Conservation (phyloP, 2,888 invertebrate species). For the Dermolepida albohirtum region DNA sequence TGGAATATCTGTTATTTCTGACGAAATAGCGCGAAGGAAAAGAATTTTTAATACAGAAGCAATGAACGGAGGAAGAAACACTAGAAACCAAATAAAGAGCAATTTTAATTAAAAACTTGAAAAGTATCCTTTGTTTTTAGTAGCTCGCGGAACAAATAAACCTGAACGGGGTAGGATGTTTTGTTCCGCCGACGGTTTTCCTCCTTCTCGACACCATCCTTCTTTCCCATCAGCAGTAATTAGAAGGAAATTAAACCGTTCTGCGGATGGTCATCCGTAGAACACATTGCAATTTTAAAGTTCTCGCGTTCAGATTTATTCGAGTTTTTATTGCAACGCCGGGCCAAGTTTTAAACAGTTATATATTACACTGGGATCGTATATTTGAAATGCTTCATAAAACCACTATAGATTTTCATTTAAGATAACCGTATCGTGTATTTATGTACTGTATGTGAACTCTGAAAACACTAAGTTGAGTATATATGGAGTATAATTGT, state of each 20-base stretch:
- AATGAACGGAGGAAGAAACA: constrained; percentile 52
- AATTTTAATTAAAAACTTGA: constrained; percentile 66
- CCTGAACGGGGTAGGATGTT: constrained; percentile 60
- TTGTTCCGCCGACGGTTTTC: constrained; percentile 53
- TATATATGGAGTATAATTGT: no score
- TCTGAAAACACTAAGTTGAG: no score
- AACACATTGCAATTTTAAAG: constrained; percentile 57
- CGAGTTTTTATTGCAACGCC: constrained; percentile 38
- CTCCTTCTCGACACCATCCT: constrained; percentile 11
- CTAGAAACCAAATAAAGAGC: constrained; percentile 64
- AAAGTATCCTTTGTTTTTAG: constrained; percentile 64
- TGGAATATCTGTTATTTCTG: no score
- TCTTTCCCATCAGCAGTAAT: constrained; percentile 53
- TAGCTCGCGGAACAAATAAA: constrained; percentile 62
- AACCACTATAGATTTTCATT: constrained; percentile 54
- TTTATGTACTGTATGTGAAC: no score
- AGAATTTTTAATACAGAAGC: neutral
- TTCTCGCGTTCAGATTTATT: constrained; percentile 50
- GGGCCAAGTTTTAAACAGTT: constrained; percentile 47
- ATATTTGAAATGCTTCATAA: constrained; percentile 59
- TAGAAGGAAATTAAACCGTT: constrained; percentile 64
- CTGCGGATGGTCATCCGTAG: constrained; percentile 57
- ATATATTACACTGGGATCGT: constrained; percentile 54
- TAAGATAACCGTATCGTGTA: neutral
- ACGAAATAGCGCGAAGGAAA: neutral